phyloP scores from a whole-genome alignment of 2,113 vertebrate species.

The Myotis brandtii region DNA sequence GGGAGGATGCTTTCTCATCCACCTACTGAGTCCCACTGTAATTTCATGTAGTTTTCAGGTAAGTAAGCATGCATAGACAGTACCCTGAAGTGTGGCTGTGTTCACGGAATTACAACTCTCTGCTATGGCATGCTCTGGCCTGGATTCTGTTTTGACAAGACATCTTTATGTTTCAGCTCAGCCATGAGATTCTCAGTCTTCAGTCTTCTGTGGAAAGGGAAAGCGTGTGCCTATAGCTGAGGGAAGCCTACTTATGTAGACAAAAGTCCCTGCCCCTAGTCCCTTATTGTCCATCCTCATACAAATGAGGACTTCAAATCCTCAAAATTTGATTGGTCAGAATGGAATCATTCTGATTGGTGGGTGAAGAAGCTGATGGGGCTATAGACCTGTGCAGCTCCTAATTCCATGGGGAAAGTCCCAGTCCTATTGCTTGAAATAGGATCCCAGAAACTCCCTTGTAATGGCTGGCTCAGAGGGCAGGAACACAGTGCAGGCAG shows the following conservation, averaged over 20 bases:
- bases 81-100: not conserved
- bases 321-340: not conserved
- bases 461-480: not conserved
- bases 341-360: not conserved
- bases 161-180: not conserved
- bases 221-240: not conserved
- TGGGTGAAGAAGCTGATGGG: not conserved
- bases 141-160: not conserved
- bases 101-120: not conserved
- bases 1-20: not conserved
- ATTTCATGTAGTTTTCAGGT: not conserved
- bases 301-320: not conserved
- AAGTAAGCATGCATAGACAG: not conserved
- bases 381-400: not conserved
- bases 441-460: not conserved
- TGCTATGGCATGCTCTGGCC: not conserved
- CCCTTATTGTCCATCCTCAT: not conserved
- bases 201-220: not conserved
- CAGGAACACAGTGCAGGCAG: not conserved
- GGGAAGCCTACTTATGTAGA: not conserved
- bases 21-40: not conserved
- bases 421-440: not conserved
- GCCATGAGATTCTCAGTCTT: not conserved
- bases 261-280: not conserved
- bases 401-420: not conserved